These are phyloP conservation scores for Chelonoidis abingdonii DNA, from an alignment of 2,113 vertebrate genomes.

Conservation along the genomic window DNA sequence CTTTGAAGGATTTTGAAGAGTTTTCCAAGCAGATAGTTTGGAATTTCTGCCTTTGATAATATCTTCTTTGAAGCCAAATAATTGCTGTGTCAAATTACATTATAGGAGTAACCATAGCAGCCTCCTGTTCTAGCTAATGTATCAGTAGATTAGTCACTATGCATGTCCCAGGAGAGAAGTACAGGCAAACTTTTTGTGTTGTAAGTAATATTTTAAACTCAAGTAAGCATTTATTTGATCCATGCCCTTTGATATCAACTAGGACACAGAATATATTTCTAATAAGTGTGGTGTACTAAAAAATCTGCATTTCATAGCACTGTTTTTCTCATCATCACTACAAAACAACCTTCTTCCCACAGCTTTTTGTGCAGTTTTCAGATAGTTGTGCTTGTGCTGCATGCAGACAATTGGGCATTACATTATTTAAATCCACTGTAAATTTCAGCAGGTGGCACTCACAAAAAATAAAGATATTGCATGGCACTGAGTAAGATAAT, in stretches of 20 bases:
- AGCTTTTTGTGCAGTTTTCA: neutral
- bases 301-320: neutral
- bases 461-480: neutral
- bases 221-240: slow-evolving; percentile 11
- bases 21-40: neutral
- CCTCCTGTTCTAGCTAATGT: slow-evolving; percentile 21
- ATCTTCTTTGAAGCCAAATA: slow-evolving; percentile 5
- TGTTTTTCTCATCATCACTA: neutral
- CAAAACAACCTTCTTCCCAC: neutral
- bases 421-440: neutral
- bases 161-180: slow-evolving; percentile 21
- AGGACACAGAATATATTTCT: neutral
- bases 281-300: neutral
- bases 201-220: neutral
- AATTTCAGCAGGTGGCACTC: neutral
- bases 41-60: neutral
- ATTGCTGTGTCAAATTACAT: slow-evolving; percentile 46
- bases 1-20: neutral
- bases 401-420: neutral
- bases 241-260: neutral
- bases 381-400: neutral
- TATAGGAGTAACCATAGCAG: slow-evolving; percentile 15
- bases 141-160: slow-evolving; percentile 18
- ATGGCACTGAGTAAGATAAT: neutral
- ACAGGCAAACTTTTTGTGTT: neutral